Evolutionary conservation across 2,888 invertebrate genomes (phyloP), one percentile per base, ranked within the genome.

Genomic region (Rhaphigaster nebulosa): DNA sequence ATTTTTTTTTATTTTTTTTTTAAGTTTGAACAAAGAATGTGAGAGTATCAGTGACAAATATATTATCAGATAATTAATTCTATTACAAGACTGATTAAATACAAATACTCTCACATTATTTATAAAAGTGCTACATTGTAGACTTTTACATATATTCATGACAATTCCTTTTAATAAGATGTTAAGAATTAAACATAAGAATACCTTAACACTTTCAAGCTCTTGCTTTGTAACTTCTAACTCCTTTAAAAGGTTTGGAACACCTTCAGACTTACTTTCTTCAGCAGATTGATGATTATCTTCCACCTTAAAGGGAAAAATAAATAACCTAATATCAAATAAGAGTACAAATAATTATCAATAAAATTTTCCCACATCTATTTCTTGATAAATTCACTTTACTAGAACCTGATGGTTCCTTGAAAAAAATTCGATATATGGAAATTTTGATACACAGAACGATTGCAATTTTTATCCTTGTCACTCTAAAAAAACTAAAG

Each of bases 171-270:
- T 76, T 52, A 34, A 50, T 60, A 38, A 76, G 41, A 88, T 70
- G 23, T 87, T 87, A 23, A 90, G 10, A 84, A 90, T 41, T 52
- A 41, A 41, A 38, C 10, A 90, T 90, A 52, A 34, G 41, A 76
- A 89, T 95, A 97, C 97, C 96, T 97, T 96, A 93, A 98, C 96
- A 94, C 97, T 97, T 94, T 97, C 97, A 94, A 98, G 95, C 95
- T 98, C 97, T 76, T 96, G 96, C 94, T 97, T 97, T 52, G 97
- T 97, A 92, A 96, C 96, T 94, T 97, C 97, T 93, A 98, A 94
- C 94, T 97, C 97, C 93, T 96, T 96, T 93, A 97, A 94, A 93
- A 98, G 95, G 94, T 97, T 97, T 0, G 92, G 92, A n/a, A 92
- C 87, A 29, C 52, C 52, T 29, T 76, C 52, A 23, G 70, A 23